phyloP scores from a whole-genome alignment of 30 jellyfish, hydroid and myxozoan genomes.

The Cassiopea andromeda region DNA sequence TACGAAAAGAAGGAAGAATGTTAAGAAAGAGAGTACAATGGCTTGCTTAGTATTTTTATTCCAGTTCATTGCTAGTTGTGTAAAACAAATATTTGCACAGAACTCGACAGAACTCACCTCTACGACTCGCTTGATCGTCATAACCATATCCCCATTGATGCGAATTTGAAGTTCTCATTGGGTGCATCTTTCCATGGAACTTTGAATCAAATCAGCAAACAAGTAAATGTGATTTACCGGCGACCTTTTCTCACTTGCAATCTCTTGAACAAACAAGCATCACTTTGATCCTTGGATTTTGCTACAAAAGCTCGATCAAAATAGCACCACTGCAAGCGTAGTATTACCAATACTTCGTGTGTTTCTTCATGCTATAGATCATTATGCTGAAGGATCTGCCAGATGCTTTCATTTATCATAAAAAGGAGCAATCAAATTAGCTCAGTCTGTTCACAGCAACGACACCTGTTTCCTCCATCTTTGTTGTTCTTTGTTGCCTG shows the following conservation, averaged over 20 bases:
- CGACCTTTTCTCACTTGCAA: neutral
- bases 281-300: neutral
- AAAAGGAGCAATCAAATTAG: neutral
- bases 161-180: slow-evolving; percentile 28
- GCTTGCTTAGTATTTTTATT: no score
- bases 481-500: slow-evolving; percentile 53
- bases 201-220: neutral
- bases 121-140: slow-evolving; percentile 22
- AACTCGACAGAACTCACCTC: no score
- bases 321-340: neutral
- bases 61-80: no score
- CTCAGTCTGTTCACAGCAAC: neutral
- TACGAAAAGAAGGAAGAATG: no score
- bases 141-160: slow-evolving; percentile 13
- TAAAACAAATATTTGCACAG: no score
- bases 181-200: slow-evolving; percentile 10
- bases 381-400: neutral
- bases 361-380: neutral
- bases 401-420: neutral
- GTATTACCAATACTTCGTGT: neutral
- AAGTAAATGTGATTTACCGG: neutral
- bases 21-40: no score
- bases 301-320: neutral
- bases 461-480: slow-evolving; percentile 6
- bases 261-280: slow-evolving; percentile 28